phyloP scores from a whole-genome alignment of 2,113 vertebrate species.

The Pleuronectes platessa region DNA sequence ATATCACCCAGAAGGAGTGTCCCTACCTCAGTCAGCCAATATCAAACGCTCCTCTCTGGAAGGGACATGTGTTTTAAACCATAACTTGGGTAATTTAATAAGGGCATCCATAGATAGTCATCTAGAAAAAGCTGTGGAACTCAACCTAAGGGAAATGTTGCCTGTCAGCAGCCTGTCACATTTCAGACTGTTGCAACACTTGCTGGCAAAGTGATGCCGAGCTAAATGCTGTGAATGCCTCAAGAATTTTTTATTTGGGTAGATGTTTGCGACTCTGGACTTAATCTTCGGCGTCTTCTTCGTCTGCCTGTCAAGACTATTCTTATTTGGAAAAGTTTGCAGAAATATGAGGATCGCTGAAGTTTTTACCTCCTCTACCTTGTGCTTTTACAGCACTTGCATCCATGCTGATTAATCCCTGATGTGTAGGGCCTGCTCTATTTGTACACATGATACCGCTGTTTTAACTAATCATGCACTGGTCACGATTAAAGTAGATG shows the following conservation, averaged over 20 bases:
- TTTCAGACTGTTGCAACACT: conserved; percentile 64
- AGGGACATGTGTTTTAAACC: conserved; percentile 58
- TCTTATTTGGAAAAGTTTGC: conserved; percentile 37
- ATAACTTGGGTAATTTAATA: conserved; percentile 67
- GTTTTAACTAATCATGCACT: conserved; percentile 53
- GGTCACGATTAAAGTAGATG: conserved; percentile 61
- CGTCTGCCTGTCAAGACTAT: conserved; percentile 61
- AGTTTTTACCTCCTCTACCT: conserved; percentile 1
- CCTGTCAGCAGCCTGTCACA: conserved; percentile 71
- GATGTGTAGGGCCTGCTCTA: conserved; percentile 2
- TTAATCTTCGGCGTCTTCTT: conserved; percentile 57
- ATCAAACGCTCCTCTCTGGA: conserved; percentile 33
- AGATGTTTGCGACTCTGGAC: conserved; percentile 61
- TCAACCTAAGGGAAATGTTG: conserved; percentile 69
- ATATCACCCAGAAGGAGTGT: conserved; percentile 40
- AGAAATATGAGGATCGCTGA: conserved; percentile 5
- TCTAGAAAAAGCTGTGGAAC: conserved; percentile 54
- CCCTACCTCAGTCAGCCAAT: conserved; percentile 26
- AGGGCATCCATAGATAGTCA: conserved; percentile 55
- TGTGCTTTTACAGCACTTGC: conserved; percentile 28
- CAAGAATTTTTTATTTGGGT: conserved; percentile 67
- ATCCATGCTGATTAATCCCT: conserved; percentile 34
- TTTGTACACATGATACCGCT: conserved; percentile 29
- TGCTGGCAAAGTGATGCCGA: conserved; percentile 54
- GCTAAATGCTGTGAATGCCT: conserved; percentile 43